Conservation (phyloP, 2,888 invertebrate genomes). For the Macroteleia sp. region DNA sequence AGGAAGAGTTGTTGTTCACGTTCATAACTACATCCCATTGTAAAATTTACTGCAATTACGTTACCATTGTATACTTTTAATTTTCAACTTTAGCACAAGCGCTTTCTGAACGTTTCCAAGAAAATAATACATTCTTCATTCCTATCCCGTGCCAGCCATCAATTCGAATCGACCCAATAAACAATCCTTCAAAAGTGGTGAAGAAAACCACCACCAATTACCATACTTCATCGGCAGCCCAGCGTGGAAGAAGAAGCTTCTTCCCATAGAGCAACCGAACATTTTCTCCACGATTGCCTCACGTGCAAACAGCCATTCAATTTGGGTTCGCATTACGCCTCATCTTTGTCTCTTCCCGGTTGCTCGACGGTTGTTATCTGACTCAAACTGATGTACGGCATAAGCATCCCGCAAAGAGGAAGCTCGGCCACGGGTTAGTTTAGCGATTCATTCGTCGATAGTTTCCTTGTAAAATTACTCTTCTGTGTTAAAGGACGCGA, state of each 20-base stretch:
- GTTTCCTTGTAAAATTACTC: constrained; percentile 59
- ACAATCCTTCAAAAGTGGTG: constrained; percentile 42
- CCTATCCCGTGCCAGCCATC: constrained; percentile 44
- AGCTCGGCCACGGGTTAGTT: constrained; percentile 50
- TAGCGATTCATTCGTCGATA: constrained; percentile 64
- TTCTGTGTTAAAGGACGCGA: constrained; percentile 67
- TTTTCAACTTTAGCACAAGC: constrained; percentile 7
- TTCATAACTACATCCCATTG: background rate
- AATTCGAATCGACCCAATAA: constrained; percentile 54
- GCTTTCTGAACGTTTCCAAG: constrained; percentile 30
- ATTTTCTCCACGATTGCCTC: constrained; percentile 64
- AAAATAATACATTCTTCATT: constrained; percentile 45
- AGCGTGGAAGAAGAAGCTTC: constrained; percentile 21
- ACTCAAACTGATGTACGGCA: constrained; percentile 49
- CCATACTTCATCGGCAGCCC: constrained; percentile 29
- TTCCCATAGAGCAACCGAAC: constrained; percentile 52
- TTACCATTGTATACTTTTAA: constrained; percentile 22
- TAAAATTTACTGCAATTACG: constrained; percentile 18
- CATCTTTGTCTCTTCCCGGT: constrained; percentile 40
- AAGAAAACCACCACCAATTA: constrained; percentile 44
- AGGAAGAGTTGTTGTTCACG: background rate
- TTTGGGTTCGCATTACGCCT: constrained; percentile 43
- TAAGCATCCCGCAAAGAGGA: constrained; percentile 38
- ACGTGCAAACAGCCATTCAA: constrained; percentile 59
- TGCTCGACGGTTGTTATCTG: constrained; percentile 32